Percentiles rank a stretch among this genome's conserved stretches.
Evolutionary conservation across 2,113 vertebrate species (phyloP).

Genomic region (Tauraco erythrolophus): DNA sequence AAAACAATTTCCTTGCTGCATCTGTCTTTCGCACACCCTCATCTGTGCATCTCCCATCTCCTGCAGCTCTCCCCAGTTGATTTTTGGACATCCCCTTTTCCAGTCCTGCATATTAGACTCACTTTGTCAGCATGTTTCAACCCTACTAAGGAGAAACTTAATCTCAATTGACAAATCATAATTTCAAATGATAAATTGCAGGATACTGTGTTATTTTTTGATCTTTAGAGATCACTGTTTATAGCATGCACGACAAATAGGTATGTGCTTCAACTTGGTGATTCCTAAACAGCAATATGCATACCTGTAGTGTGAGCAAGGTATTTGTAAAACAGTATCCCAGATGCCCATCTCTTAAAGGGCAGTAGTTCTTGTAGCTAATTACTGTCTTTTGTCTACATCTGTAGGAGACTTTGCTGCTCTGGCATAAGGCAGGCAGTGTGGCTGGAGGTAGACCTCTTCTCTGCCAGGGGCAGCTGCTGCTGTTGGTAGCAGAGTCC

Average conservation of each 20-base stretch:
- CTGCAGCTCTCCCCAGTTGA: neutral
- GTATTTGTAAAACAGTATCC: neutral
- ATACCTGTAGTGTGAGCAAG: neutral
- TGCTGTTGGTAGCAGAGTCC: neutral
- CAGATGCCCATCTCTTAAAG: neutral
- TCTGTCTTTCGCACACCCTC: neutral
- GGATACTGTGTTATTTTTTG: neutral
- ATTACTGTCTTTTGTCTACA: neutral
- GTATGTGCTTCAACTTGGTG: neutral
- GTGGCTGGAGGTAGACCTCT: neutral
- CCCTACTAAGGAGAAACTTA: neutral
- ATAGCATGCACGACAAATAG: neutral
- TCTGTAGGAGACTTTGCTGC: neutral
- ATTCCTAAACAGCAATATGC: neutral
- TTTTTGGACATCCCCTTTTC: constrained; percentile 6
- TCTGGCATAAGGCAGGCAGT: neutral
- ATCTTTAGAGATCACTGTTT: neutral
- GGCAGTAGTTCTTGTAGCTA: neutral
- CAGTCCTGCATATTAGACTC: neutral
- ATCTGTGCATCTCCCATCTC: constrained; percentile 19
- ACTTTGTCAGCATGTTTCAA: neutral
- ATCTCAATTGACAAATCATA: neutral
- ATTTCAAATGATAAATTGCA: neutral
- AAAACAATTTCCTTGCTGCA: constrained; percentile 5
- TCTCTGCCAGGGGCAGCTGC: neutral